Conservation (phyloP, 2,888 invertebrate species). For the Cyrtodaria siliqua region DNA sequence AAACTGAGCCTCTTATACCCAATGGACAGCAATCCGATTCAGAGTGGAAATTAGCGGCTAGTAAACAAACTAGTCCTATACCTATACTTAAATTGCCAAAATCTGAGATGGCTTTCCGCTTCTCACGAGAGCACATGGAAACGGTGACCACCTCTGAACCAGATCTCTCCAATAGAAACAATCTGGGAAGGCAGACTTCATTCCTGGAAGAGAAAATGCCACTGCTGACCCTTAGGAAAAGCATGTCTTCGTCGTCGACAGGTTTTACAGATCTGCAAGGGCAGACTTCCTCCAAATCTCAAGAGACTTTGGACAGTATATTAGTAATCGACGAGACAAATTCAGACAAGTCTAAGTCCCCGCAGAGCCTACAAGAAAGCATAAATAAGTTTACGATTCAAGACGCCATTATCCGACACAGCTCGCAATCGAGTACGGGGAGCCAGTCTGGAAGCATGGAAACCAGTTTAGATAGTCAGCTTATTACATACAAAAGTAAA, state of each 20-base stretch:
- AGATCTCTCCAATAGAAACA: background rate
- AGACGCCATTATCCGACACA: background rate
- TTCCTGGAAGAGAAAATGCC: background rate
- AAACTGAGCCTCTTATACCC: conserved; percentile 33
- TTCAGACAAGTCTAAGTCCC: background rate
- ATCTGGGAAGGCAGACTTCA: background rate
- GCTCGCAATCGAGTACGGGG: background rate
- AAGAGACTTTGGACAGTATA: conserved; percentile 16
- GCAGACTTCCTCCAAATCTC: background rate
- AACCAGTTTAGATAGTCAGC: background rate
- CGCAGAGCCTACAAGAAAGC: conserved; percentile 24
- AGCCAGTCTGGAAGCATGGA: too few relatives aligned
- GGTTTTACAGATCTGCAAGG: conserved; percentile 25
- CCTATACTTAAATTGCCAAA: conserved; percentile 34
- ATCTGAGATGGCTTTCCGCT: background rate
- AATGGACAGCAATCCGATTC: background rate
- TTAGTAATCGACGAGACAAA: conserved; percentile 29
- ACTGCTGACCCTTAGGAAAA: background rate
- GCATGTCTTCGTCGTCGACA: conserved; percentile 21
- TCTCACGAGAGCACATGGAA: background rate
- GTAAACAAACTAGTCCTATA: conserved; percentile 1
- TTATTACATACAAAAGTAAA: conserved; percentile 6
- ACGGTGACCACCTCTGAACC: conserved; percentile 24
- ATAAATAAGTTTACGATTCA: conserved; percentile 39
- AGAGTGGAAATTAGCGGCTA: background rate